Conservation (phyloP, 2,113 vertebrate species). For the Poecilia latipinna region DNA sequence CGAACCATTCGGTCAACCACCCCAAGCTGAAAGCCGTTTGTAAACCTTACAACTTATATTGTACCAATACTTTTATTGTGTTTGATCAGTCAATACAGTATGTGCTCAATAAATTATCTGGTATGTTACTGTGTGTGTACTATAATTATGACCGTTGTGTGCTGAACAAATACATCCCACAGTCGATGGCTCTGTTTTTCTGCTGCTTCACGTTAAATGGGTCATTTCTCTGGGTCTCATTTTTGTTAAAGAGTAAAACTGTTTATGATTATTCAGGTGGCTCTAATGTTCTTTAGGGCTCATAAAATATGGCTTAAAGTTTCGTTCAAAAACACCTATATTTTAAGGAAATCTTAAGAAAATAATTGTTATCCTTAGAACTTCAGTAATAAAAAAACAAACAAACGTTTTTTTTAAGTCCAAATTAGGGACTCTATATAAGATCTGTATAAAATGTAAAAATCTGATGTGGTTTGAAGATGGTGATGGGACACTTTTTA, state of each 20-base stretch:
- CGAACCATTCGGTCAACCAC: too few relatives aligned
- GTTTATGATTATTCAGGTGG: neutral
- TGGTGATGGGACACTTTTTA: neutral
- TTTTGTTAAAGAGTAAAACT: neutral
- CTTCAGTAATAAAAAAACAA: too few relatives aligned
- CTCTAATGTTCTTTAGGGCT: neutral
- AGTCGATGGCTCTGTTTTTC: constrained; percentile 14
- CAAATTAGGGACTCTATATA: neutral
- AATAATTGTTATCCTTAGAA: neutral
- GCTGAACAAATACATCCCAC: constrained; percentile 28
- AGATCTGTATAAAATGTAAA: neutral
- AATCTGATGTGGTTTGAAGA: too few relatives aligned
- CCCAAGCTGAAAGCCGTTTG: too few relatives aligned
- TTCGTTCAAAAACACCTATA: neutral
- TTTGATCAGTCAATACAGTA: neutral
- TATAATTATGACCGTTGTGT: constrained; percentile 22
- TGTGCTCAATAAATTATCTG: neutral
- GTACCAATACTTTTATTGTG: neutral
- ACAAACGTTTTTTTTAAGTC: too few relatives aligned
- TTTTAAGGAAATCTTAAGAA: neutral
- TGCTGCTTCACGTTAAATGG: neutral
- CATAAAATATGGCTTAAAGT: neutral
- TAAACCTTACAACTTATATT: too few relatives aligned
- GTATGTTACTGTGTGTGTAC: neutral
- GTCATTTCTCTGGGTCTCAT: constrained; percentile 11